Evolutionary conservation across 2,888 invertebrate species (phyloP), one percentile per base, ranked within the genome.

Genomic region (Vandiemenella viatica): DNA sequence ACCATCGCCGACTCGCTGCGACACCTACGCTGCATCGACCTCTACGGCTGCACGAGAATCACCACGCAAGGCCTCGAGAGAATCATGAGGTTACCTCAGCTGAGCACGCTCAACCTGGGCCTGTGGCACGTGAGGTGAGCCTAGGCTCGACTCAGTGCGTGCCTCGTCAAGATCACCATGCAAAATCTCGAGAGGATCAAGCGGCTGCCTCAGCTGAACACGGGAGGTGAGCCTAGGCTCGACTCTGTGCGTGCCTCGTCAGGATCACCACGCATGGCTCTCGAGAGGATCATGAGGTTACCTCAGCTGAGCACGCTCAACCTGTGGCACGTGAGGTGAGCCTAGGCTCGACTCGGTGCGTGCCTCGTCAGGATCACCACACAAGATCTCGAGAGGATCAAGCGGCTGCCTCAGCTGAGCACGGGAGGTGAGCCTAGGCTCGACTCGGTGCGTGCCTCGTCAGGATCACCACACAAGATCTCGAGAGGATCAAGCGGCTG

Each of bases 41-140:
- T 95, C 62, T 95, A 95, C 69, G 95, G 95, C 40, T 95, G 93
- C 68, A 88, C 89, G 55, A 80, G 83, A 65, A 83, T 93, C 61
- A 87, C 90, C 51, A 83, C 87, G 46, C 80, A 79, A 60, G 91
- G 91, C 55, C 75, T 93, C 62, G 87, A 89, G 67, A 78, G 80
- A 65, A 84, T 93, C 63, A 86, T 89, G 83, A 85, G 87, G 70
- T 72, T 92, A 67, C 89, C 90, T 58, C 80, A 82, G 66, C 76
- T 92, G 60, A 80, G 78, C 67, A 82, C 83, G 63, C 77, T 92
- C 62, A 93, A 93, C 75, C 76, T 91, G 68, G 90, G 90, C 56
- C 76, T 93, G 63, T 92, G 90, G 89, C 86, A 88, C 72, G 85
- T 87, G 75, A 83, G 82, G 79, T 83, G 82, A 83, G 48, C 13